A percentile compares a stretch with the other conserved stretches of the same genome.
phyloP scores from a whole-genome alignment of 2,888 invertebrate species.

The Cremastinae sp. region DNA sequence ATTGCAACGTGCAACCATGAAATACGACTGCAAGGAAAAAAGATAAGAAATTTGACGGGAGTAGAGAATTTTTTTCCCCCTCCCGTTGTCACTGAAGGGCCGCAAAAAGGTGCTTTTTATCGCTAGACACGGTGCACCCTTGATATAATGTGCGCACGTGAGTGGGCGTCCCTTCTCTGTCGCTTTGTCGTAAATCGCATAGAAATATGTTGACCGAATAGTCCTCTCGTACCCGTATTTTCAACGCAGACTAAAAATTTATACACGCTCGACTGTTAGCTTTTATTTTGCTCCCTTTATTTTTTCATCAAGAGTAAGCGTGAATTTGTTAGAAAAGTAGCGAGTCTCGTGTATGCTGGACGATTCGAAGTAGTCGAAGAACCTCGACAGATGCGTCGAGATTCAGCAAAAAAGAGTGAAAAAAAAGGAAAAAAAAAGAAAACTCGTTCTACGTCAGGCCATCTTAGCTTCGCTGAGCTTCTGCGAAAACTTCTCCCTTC shows the following conservation, averaged over 20 bases:
- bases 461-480: slow-evolving; percentile 64
- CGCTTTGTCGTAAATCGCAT: slow-evolving; percentile 77
- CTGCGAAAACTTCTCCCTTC: slow-evolving; percentile 41
- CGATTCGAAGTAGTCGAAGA: slow-evolving; percentile 35
- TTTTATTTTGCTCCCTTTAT: neutral
- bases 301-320: neutral
- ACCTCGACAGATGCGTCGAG: slow-evolving; percentile 15
- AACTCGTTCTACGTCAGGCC: slow-evolving; percentile 59
- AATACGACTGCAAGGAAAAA: too few relatives aligned
- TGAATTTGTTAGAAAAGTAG: slow-evolving; percentile 31
- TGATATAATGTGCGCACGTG: slow-evolving; percentile 74
- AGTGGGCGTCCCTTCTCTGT: slow-evolving; percentile 80
- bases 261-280: slow-evolving; percentile 5
- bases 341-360: slow-evolving; percentile 30
- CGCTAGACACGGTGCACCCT: slow-evolving; percentile 76
- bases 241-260: slow-evolving; percentile 20
- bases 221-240: slow-evolving; percentile 40
- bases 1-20: too few relatives aligned
- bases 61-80: too few relatives aligned
- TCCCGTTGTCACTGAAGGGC: too few relatives aligned
- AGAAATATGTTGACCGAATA: slow-evolving; percentile 44
- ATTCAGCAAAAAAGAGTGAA: too few relatives aligned
- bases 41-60: too few relatives aligned
- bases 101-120: slow-evolving; percentile 73
- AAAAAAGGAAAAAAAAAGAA: too few relatives aligned